Base-by-base conservation (phyloP, 2,888 invertebrate species). In the Microplitis deprimator region DNA sequence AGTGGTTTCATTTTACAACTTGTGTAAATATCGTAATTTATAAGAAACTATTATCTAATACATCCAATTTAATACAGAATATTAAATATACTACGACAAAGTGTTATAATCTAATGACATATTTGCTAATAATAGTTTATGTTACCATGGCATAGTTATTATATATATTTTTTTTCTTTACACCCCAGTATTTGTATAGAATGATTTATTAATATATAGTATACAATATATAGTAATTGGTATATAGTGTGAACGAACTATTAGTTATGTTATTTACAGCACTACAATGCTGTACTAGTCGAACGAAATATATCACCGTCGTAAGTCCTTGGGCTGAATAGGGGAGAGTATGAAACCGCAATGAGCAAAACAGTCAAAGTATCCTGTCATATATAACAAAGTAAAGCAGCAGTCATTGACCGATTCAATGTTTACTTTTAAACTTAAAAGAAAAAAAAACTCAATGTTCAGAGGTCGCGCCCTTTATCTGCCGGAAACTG, bases 391-490 rank as follows among this genome's bases (percentile, higher is more conserved):
- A 29, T 29, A 29, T 29, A 50, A 13, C 50, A 50, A 50, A 50
- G 13, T 13, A 13, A 50, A 50, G 50, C 13, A 4, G 29, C 50
- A 83, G 84, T 83, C 82, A 84, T 84, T 84, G 85, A 85, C 84
- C 85, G 82, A 80, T 81, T 75, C 81, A 81, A 75, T 85, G 84
- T 85, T 85, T 84, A 85, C 81, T 72, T 84, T 82, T 79, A 29
- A 29, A 29, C 29, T 79, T 7, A 20, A 6, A 17, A 64, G 13
- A n/a, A 62, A 73, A 16, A 5, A 62, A 41, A n/a, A 65, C 17
- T 29, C 29, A 29, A n/a, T 39, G 62, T 73, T 50, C 5, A 71
- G 8, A 39, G 16, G 16, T 29, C 7, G 50, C 50, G 13, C 50
- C 50, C 50, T 50, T 50, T 8, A 13, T 50, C 50, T 7, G 10